Base-by-base conservation (phyloP, 92 coral and sea anemone genomes). In the Muricea muricata region DNA sequence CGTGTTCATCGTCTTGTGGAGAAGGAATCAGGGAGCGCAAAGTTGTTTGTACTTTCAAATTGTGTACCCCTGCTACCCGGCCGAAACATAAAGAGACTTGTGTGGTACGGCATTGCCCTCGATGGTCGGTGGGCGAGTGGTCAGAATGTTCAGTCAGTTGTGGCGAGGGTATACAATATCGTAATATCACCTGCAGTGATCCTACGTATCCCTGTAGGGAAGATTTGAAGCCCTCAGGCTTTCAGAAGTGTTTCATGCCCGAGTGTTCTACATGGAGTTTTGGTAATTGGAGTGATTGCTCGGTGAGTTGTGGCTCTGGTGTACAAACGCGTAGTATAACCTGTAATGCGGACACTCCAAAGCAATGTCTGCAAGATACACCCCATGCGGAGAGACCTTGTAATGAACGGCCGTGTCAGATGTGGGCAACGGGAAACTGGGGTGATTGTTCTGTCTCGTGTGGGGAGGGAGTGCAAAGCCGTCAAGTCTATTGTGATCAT, bases 351-450 rank as follows among this genome's bases (percentile, higher is more conserved):
- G 55, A 33, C 24, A 33, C 29, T 56, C 70, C 33, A 34, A 40
- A 35, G 70, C 20, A 28, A 40, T 78, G 83, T 28, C 32, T 23
- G 30, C 10, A 14, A 18, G 65, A 78, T 24, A 32, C n/a, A 55
- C 83, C 83, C 13, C 35, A 32, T 1, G 17, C 48, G 13, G 91
- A 91, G 41, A 84, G 94, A 40, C 87, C 29, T 54, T 95, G 98
- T 78, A 87, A 89, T 40, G 72, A 89, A 89, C 87, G 58, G 29
- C 91, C 93, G 13, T 95, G 98, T 65, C 78, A 87, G 24, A 52
- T 90, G 18, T 95, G 98, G 98, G 89, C 88, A 37, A 89, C 88
- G 1, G 98, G 98, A 23, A 74, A 86, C 15, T 95, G 98, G 98
- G 83, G 71, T 11, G 26, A 56, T 7, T 78, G 83, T 28, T 13